Evolutionary conservation across 2,797 vertebrate genomes (phyloP), one percentile per base, ranked within the genome.

Genomic region (Gambelia wislizenii): DNA sequence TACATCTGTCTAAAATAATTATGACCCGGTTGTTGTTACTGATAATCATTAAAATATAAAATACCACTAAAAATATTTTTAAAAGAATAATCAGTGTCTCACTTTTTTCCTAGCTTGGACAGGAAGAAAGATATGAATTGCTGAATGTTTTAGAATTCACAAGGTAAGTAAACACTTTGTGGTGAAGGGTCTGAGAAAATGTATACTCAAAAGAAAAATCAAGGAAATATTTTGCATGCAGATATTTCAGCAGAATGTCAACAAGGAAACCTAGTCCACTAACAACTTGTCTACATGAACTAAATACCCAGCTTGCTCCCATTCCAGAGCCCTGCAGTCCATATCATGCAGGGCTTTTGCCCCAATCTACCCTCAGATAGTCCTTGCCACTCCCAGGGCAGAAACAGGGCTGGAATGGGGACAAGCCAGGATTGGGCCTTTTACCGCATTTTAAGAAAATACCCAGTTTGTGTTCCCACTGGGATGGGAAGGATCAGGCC

Each of bases 101-200:
- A 30, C 87, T 92, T 89, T 90, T 13, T 95, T 90, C 94, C 90
- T 87, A 99, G 99, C 92, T 98, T 42, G 98, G 98, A 84, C 97
- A 96, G 33, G 99, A 99, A 94, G 98, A 99, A 96, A 97, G 96
- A 95, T 99, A 99, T 0, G 98, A 99, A 93, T 96, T 99, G 64
- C 98, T 99, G 77, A 98, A 99, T 1, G 99, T 99, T 54, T 96
- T 99, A 93, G 99, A 99, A 96, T 99, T 99, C 91, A 99, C 99
- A 92, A 99, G 97, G 98, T 98, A 97, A 96, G 74, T 33, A 47
- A 33, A 80, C 25, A 67, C 6, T 80, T 47, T 7, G 6, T 61
- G 22, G 56, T 18, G 3, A 59, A 25, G 0, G 84, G 27, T 86
- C 85, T 86, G 16, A 67, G n/a, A 44, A 77, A 54, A 64, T 67